These are phyloP conservation scores for Thalassarche chlororhynchos DNA, from an alignment of 2,113 vertebrate species.

Conservation along the genomic window DNA sequence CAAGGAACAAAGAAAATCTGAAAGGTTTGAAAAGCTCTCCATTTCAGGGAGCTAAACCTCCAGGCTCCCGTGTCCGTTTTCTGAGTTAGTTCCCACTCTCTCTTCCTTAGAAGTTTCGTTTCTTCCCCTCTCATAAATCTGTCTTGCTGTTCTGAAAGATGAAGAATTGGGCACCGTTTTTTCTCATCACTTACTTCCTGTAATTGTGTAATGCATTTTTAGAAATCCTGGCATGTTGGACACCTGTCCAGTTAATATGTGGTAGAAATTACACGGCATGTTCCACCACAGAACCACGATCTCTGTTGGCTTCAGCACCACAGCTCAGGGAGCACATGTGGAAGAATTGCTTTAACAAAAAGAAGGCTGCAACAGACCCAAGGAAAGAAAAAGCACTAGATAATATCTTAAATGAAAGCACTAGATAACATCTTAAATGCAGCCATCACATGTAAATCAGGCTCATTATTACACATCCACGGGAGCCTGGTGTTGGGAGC, in stretches of 20 bases:
- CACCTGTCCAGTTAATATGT: background rate
- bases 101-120: background rate
- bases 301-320: background rate
- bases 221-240: background rate
- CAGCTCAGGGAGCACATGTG: background rate
- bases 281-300: background rate
- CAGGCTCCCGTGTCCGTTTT: background rate
- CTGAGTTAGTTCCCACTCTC: background rate
- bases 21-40: background rate
- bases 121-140: background rate
- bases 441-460: background rate
- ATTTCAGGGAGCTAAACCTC: background rate
- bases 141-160: background rate
- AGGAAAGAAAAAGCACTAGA: background rate
- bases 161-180: background rate
- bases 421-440: background rate
- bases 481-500: background rate
- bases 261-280: background rate
- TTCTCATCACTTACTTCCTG: background rate
- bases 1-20: background rate
- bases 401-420: background rate
- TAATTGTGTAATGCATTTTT: background rate
- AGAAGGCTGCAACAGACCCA: background rate
- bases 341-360: background rate
- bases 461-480: background rate